Evolutionary conservation across 2,888 invertebrate species (phyloP).

Genomic region (Meta bourneti): DNA sequence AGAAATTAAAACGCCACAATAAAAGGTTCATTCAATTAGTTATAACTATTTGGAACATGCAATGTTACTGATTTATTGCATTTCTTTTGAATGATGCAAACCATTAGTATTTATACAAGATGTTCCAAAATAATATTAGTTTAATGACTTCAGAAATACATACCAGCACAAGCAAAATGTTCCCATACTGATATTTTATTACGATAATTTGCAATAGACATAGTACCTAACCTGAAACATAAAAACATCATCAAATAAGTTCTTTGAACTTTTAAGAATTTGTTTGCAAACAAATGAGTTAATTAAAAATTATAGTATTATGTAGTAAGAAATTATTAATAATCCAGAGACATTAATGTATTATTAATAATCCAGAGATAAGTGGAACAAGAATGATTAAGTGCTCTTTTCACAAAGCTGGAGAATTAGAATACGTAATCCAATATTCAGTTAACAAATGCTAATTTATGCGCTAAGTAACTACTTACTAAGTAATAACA

Average conservation of each 20-base stretch:
- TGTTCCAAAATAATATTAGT: too few species aligned
- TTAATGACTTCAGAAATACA: neutral
- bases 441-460: neutral
- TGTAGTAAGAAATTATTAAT: neutral
- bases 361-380: neutral
- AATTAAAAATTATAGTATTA: too few species aligned
- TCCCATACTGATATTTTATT: constrained; percentile 45
- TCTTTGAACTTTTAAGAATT: neutral
- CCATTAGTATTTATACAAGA: too few species aligned
- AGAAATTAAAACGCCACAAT: too few species aligned
- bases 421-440: neutral
- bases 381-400: neutral
- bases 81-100: too few species aligned
- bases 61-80: too few species aligned
- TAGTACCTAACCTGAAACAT: constrained; percentile 20
- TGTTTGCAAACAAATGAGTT: neutral
- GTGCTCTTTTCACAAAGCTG: neutral
- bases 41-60: too few species aligned
- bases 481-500: neutral
- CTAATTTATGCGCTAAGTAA: neutral
- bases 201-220: constrained; percentile 41
- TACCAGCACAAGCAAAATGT: constrained; percentile 41
- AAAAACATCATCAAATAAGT: neutral
- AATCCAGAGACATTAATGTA: neutral
- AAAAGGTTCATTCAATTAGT: too few species aligned